Evolutionary conservation across 2,888 invertebrate genomes (phyloP).

Genomic region (Tridacna crocea): DNA sequence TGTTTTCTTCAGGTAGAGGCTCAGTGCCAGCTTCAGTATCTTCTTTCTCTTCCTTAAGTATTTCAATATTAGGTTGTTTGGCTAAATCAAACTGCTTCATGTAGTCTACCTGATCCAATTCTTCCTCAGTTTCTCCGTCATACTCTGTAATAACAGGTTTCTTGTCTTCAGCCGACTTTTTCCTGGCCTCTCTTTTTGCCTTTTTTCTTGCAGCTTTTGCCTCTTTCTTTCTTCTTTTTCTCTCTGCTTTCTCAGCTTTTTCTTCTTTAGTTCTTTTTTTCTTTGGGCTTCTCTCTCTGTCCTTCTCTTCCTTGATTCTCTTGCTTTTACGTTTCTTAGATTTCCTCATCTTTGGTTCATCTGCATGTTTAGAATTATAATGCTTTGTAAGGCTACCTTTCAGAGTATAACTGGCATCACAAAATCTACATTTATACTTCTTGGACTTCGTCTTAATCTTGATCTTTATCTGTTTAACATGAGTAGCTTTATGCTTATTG

Average conservation of each 20-base stretch:
- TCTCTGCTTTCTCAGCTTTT: slow-evolving; percentile 11
- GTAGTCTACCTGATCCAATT: slow-evolving; percentile 19
- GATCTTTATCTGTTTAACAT: not conserved
- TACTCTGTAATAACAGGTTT: not conserved
- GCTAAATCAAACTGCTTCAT: slow-evolving; percentile 21
- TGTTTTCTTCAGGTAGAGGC: not conserved
- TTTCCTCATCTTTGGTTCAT: not conserved
- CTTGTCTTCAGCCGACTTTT: not conserved
- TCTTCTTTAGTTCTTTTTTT: not conserved
- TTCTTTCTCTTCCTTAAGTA: not conserved
- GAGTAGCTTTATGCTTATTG: not conserved
- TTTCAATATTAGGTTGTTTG: not conserved
- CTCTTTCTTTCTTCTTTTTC: not conserved
- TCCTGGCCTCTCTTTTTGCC: not conserved
- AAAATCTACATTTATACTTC: not conserved
- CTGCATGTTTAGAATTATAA: slow-evolving; percentile 9
- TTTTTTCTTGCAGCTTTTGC: not conserved
- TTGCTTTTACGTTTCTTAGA: not conserved
- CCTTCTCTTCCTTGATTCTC: not conserved
- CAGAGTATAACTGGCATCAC: slow-evolving; percentile 1
- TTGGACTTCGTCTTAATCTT: slow-evolving; percentile 1
- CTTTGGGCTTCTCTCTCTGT: not conserved
- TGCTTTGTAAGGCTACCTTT: slow-evolving; percentile 10
- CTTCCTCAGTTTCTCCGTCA: not conserved
- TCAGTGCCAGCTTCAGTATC: not conserved